Conservation (phyloP, 2,797 vertebrate genomes). For the Chaetophractus vellerosus region DNA sequence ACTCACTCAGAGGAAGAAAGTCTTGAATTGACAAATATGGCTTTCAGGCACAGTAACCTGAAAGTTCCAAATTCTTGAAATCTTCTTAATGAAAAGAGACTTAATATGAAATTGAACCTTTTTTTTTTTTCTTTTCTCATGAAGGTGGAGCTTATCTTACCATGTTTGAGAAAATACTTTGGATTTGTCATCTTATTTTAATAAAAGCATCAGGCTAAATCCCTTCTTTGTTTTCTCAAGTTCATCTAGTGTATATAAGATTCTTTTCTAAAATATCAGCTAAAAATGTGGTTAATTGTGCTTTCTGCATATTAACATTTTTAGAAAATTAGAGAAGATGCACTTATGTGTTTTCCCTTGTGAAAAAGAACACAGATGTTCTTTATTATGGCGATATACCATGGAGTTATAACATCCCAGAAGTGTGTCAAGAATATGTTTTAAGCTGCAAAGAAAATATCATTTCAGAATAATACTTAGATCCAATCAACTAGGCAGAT, state of each 20-base stretch:
- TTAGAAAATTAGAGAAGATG: conserved; percentile 11
- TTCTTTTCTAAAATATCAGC: conserved; percentile 40
- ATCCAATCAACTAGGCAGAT: conserved; percentile 37
- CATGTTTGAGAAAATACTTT: conserved; percentile 61
- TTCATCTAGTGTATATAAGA: conserved; percentile 41
- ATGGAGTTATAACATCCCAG: conserved; percentile 42
- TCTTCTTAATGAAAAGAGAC: background rate
- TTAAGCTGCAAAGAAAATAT: conserved; percentile 47
- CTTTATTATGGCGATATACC: background rate
- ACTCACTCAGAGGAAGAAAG: conserved; percentile 12
- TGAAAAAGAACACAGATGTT: conserved; percentile 57
- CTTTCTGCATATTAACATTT: conserved; percentile 40
- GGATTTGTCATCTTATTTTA: conserved; percentile 59
- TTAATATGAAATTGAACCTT: background rate
- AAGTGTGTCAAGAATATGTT: conserved; percentile 58
- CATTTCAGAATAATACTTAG: conserved; percentile 13
- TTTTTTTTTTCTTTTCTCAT: background rate
- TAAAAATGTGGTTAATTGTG: background rate
- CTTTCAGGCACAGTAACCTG: background rate
- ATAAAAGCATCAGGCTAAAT: conserved; percentile 40
- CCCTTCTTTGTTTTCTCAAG: conserved; percentile 29
- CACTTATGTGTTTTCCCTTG: background rate
- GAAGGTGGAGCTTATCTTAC: conserved; percentile 9
- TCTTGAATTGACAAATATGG: background rate
- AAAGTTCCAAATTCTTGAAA: conserved; percentile 23